phyloP scores from a whole-genome alignment of 1,140 invertebrate genomes.

The Rhopalosiphum padi region DNA sequence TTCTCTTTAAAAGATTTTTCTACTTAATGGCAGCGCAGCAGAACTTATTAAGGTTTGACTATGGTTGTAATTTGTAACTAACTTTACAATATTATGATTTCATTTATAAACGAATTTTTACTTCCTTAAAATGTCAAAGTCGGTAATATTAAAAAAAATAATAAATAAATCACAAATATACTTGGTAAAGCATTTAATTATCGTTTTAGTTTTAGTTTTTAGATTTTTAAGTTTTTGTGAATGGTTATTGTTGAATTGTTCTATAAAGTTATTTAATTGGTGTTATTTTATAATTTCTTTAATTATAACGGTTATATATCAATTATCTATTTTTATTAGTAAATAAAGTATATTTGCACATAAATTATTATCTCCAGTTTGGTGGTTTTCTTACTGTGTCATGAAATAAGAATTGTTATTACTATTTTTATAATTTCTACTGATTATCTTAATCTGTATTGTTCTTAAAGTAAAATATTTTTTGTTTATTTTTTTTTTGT shows the following conservation, averaged over 20 bases:
- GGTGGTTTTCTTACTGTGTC: background rate
- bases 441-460: background rate
- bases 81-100: background rate
- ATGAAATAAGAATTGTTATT: background rate
- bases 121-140: background rate
- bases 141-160: background rate
- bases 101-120: background rate
- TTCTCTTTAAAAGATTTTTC: background rate
- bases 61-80: background rate
- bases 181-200: background rate
- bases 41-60: background rate
- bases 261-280: background rate
- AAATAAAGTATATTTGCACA: background rate
- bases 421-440: background rate
- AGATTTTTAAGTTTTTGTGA: background rate
- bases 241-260: background rate
- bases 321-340: constrained; percentile 1
- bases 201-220: background rate
- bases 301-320: background rate
- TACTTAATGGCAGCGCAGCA: background rate
- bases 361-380: background rate
- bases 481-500: background rate
- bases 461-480: background rate
- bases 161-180: background rate
- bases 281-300: background rate